phyloP scores from a whole-genome alignment of 1,140 invertebrate genomes.

The Neomicropteryx cornuta region DNA sequence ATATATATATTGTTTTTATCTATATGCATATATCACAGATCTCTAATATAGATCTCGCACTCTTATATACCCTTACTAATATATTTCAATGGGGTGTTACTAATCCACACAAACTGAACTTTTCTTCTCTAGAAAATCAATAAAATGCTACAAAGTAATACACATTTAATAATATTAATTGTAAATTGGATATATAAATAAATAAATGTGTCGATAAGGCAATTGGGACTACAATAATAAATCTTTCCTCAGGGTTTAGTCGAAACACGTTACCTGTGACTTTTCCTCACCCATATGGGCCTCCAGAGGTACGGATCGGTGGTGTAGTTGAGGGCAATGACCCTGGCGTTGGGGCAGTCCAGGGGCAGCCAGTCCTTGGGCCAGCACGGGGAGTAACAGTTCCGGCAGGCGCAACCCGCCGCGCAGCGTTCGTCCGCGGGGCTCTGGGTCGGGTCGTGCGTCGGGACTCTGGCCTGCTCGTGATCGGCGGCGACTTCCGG shows the following conservation, averaged over 20 bases:
- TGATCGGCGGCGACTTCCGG: not conserved
- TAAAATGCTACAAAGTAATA: no score
- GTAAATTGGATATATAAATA: no score
- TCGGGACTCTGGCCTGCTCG: slow-evolving; percentile 3
- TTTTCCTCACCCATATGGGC: slow-evolving; percentile 52
- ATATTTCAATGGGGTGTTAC: no score
- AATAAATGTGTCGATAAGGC: no score
- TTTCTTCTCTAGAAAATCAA: no score
- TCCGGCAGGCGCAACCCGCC: slow-evolving; percentile 25
- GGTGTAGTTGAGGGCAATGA: slow-evolving; percentile 59
- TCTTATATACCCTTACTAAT: no score
- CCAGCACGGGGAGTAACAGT: slow-evolving; percentile 51
- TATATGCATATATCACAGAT: no score
- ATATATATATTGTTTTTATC: no score
- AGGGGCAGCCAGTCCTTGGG: slow-evolving; percentile 55
- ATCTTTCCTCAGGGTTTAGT: not conserved
- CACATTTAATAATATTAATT: no score
- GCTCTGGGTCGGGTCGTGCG: not conserved
- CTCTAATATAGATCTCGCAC: no score
- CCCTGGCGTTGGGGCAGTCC: slow-evolving; percentile 52
- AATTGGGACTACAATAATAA: not conserved
- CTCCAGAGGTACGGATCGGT: slow-evolving; percentile 58
- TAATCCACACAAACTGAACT: no score
- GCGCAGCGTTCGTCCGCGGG: not conserved
- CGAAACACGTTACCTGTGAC: slow-evolving; percentile 36